Percentiles rank a stretch among this genome's conserved stretches.
Conservation (phyloP, 2,113 vertebrate species). For the Aptenodytes patagonicus region DNA sequence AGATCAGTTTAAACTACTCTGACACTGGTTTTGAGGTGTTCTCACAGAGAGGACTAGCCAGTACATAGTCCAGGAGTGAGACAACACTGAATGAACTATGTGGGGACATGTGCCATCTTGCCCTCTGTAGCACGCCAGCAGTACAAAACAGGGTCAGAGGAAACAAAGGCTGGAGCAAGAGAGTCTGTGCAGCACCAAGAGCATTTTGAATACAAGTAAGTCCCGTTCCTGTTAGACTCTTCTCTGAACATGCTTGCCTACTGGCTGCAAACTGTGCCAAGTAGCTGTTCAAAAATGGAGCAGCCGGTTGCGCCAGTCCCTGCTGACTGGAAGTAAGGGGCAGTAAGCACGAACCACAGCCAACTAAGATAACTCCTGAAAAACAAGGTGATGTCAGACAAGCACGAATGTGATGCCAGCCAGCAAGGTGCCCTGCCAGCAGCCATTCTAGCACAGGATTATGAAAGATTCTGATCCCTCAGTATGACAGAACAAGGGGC, state of each 20-base stretch:
- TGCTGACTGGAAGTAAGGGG: not conserved
- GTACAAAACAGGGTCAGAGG: not conserved
- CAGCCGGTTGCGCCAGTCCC: not conserved
- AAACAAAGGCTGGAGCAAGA: constrained; percentile 28
- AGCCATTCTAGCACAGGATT: not conserved
- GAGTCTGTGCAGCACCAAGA: not conserved
- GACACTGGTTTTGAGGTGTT: not conserved
- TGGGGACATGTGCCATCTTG: not conserved
- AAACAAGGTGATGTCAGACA: constrained; percentile 17
- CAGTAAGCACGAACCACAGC: not conserved
- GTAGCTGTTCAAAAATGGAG: not conserved
- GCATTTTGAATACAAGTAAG: not conserved
- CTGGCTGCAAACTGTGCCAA: not conserved
- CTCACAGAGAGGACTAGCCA: not conserved
- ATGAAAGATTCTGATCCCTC: not conserved
- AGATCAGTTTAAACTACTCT: not conserved
- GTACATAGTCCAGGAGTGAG: not conserved
- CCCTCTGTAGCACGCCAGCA: not conserved
- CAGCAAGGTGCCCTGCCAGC: not conserved
- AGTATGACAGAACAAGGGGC: not conserved
- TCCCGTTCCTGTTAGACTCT: not conserved
- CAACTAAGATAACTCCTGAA: not conserved
- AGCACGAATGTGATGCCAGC: not conserved
- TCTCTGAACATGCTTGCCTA: not conserved
- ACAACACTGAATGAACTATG: not conserved